phyloP scores from a whole-genome alignment of 2,888 invertebrate species.

The Drosophila maculinotata region DNA sequence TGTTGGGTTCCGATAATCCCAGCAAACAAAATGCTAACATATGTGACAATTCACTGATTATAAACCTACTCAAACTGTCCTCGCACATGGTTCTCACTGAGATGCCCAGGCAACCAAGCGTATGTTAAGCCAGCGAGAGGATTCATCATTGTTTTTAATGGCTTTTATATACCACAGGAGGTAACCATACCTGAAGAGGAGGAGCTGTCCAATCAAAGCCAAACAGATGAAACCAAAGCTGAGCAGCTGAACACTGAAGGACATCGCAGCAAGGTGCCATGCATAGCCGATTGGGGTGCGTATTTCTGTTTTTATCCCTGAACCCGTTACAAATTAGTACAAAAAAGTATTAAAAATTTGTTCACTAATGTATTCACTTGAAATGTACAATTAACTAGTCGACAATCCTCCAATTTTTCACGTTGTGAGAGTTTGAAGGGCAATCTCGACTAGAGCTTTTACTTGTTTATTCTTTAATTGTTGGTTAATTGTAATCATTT shows the following conservation, averaged over 20 bases:
- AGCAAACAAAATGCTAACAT: constrained; percentile 88
- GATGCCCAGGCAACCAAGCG: constrained; percentile 85
- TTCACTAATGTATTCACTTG: too few relatives aligned
- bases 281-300: constrained; percentile 90
- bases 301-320: not conserved
- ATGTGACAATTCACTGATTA: constrained; percentile 90
- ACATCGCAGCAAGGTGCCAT: constrained; percentile 87
- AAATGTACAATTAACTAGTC: too few relatives aligned
- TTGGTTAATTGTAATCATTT: not conserved
- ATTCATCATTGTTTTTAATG: not conserved
- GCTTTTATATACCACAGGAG: constrained; percentile 61
- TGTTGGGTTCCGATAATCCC: constrained; percentile 88
- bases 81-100: constrained; percentile 88
- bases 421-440: too few relatives aligned
- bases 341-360: too few relatives aligned
- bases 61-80: constrained; percentile 90
- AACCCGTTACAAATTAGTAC: too few relatives aligned
- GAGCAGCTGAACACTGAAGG: constrained; percentile 86
- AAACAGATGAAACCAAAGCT: constrained; percentile 95
- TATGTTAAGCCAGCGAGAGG: constrained; percentile 54
- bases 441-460: too few relatives aligned
- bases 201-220: constrained; percentile 86
- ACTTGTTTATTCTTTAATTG: not conserved
- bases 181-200: constrained; percentile 85
- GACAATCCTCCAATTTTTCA: too few relatives aligned